Evolutionary conservation across 2,113 vertebrate species (phyloP).

Genomic region (Aptenodytes patagonicus): DNA sequence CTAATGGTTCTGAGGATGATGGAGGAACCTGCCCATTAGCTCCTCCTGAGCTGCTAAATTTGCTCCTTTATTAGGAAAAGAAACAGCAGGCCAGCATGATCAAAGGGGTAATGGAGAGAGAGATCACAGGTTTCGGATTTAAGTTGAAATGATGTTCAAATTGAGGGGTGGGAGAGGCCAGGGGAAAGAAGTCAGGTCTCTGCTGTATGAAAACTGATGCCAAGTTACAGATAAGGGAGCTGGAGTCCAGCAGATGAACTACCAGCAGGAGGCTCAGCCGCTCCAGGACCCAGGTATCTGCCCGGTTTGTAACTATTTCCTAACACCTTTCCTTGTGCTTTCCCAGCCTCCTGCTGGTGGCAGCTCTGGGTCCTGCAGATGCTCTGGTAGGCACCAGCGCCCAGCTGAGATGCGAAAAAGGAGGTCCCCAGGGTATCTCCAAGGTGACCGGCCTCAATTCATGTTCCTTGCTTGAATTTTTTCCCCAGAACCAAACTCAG

Average conservation of each 20-base stretch:
- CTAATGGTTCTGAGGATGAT: conserved; percentile 30
- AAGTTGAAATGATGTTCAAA: not conserved
- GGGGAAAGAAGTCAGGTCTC: not conserved
- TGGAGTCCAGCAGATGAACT: not conserved
- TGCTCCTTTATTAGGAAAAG: not conserved
- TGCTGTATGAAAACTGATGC: not conserved
- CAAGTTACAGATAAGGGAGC: not conserved
- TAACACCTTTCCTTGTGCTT: not conserved
- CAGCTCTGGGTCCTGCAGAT: not conserved
- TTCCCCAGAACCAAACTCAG: not conserved
- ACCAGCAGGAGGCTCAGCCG: not conserved
- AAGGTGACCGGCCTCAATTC: not conserved
- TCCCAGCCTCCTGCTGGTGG: not conserved
- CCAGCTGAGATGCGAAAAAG: not conserved
- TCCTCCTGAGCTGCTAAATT: not conserved
- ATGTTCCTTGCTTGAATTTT: not conserved
- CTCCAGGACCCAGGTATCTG: not conserved
- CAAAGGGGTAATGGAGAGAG: not conserved
- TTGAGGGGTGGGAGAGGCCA: not conserved
- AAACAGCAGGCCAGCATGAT: not conserved
- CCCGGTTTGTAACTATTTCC: not conserved
- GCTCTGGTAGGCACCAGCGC: not conserved
- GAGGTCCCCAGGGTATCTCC: not conserved
- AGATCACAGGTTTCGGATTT: not conserved
- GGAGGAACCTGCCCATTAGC: not conserved